Conservation (phyloP, 2,888 invertebrate species). For the Julus scandinavius region DNA sequence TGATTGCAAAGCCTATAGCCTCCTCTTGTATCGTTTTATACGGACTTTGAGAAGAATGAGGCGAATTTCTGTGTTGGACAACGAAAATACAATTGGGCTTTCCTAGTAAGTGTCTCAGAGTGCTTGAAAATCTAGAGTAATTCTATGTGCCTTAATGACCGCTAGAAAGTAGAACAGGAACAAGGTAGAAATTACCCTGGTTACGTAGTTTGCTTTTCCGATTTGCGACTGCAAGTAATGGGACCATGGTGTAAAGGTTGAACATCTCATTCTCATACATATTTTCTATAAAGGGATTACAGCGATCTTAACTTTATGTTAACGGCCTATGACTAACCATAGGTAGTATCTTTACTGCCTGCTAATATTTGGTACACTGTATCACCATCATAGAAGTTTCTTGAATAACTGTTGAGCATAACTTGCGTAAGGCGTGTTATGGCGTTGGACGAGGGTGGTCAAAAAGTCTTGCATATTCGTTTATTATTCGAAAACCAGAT, state of each 20-base stretch:
- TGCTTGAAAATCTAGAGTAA: not conserved
- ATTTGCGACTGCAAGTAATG: not conserved
- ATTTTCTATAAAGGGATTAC: not conserved
- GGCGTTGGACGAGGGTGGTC: too few species aligned
- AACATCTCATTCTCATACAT: not conserved
- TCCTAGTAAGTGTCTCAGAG: not conserved
- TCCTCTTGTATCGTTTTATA: constrained; percentile 11
- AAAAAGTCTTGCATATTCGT: too few species aligned
- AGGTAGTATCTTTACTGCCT: too few species aligned
- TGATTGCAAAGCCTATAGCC: not conserved
- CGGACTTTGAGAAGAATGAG: not conserved
- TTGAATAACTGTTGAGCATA: too few species aligned
- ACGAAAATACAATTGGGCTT: not conserved
- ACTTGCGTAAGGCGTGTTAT: too few species aligned
- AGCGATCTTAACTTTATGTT: not conserved
- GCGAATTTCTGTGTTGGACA: not conserved
- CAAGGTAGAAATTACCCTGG: not conserved
- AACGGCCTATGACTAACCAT: too few species aligned
- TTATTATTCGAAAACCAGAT: too few species aligned
- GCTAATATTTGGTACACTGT: too few species aligned
- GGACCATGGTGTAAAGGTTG: not conserved
- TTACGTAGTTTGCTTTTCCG: not conserved
- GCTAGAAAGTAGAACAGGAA: not conserved
- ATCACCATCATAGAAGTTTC: too few species aligned
- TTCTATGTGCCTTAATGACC: not conserved